Percentiles rank a stretch among this genome's conserved stretches.
These are phyloP conservation scores for Lithobates pipiens DNA, from an alignment of 2,797 vertebrate species.

Conservation along the genomic window DNA sequence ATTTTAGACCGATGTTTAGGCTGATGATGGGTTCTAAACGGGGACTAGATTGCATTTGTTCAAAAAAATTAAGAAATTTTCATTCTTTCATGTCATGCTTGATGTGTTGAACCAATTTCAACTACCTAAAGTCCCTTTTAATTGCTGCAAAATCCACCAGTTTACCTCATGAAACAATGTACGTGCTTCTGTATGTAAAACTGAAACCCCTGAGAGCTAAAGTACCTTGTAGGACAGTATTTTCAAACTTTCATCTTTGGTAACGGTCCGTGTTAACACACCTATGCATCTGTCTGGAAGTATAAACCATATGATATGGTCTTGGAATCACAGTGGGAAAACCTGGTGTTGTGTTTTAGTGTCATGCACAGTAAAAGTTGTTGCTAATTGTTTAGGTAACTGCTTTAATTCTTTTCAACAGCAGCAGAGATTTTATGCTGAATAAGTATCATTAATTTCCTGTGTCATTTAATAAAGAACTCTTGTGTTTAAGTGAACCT, in stretches of 20 bases:
- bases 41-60: not conserved
- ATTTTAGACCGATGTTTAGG: not conserved
- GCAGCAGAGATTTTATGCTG: no score
- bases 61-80: not conserved
- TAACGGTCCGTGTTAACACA: not conserved
- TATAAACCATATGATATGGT: no score
- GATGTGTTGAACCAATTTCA: not conserved
- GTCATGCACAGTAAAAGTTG: no score
- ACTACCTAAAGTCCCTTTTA: not conserved
- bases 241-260: not conserved
- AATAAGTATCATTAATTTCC: no score
- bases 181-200: not conserved
- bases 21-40: not conserved
- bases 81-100: not conserved
- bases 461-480: no score
- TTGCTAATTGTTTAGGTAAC: no score
- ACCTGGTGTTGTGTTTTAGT: no score
- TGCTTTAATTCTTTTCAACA: no score
- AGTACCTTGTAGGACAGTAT: no score
- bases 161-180: constrained; percentile 1
- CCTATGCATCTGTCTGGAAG: not conserved
- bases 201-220: not conserved
- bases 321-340: no score
- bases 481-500: no score
- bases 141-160: not conserved